phyloP scores from a whole-genome alignment of 2,113 vertebrate species.

The Sceloporus tristichus region DNA sequence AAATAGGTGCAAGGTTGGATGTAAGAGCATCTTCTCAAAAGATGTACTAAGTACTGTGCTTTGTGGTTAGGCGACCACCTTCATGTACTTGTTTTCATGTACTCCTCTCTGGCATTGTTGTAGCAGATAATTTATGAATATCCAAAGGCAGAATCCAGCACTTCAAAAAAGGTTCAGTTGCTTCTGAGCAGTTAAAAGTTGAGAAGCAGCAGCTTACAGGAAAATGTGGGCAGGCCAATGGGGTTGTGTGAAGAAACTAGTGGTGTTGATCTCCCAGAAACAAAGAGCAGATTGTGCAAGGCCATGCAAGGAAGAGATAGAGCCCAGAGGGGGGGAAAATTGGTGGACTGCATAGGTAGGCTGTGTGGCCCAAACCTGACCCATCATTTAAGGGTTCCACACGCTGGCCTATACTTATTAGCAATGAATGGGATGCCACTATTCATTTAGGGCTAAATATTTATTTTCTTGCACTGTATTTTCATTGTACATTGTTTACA shows the following conservation, averaged over 20 bases:
- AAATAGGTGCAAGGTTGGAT: too few relatives aligned
- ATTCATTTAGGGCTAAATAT: not conserved
- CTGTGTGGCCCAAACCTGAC: not conserved
- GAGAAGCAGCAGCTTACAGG: too few relatives aligned
- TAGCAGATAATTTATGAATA: too few relatives aligned
- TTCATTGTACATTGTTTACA: not conserved
- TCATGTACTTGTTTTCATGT: too few relatives aligned
- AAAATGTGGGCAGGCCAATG: not conserved
- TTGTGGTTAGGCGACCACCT: too few relatives aligned
- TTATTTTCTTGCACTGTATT: not conserved
- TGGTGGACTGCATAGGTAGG: not conserved
- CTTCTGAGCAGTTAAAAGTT: too few relatives aligned
- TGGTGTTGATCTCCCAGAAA: not conserved
- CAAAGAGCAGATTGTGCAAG: not conserved
- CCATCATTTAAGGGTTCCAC: not conserved
- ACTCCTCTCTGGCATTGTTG: too few relatives aligned
- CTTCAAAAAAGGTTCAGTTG: too few relatives aligned
- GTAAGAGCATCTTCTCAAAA: too few relatives aligned
- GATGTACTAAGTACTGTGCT: too few relatives aligned
- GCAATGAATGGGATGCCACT: not conserved
- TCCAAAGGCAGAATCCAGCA: too few relatives aligned
- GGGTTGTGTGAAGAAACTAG: not conserved
- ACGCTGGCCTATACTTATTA: constrained; percentile 2
- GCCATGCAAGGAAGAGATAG: not conserved
- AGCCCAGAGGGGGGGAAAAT: not conserved